phyloP scores from a whole-genome alignment of 2,888 invertebrate species.

The Cryptocephalus primarius region DNA sequence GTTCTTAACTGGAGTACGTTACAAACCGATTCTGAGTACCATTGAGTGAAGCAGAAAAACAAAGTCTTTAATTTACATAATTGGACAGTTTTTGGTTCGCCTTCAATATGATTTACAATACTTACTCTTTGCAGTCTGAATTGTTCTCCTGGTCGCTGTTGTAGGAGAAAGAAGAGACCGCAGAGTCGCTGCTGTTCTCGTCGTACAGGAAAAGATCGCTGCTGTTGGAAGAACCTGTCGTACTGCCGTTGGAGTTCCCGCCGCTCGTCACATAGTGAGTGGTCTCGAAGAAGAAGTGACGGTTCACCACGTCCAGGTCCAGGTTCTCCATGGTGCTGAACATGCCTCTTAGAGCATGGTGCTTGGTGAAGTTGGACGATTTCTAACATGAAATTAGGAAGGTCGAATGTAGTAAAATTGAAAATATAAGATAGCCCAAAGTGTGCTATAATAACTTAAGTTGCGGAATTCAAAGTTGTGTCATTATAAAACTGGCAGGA shows the following conservation, averaged over 20 bases:
- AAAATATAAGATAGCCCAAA: too few relatives aligned
- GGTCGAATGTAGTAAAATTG: too few relatives aligned
- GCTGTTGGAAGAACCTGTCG: constrained; percentile 49
- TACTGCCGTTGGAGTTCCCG: constrained; percentile 43
- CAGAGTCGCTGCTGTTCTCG: constrained; percentile 48
- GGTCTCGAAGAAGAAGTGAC: constrained; percentile 51
- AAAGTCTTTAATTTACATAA: too few relatives aligned
- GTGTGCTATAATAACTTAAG: too few relatives aligned
- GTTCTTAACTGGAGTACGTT: too few relatives aligned
- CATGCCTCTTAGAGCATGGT: constrained; percentile 30
- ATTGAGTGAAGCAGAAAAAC: too few relatives aligned
- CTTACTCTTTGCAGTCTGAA: constrained; percentile 55
- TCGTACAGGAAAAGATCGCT: constrained; percentile 62
- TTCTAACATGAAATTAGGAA: too few relatives aligned
- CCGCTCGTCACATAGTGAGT: constrained; percentile 37
- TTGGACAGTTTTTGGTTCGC: too few relatives aligned
- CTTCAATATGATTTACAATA: constrained; percentile 8
- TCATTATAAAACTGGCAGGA: too few relatives aligned
- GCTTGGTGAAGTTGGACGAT: too few relatives aligned
- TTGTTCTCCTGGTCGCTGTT: constrained; percentile 77
- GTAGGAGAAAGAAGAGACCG: constrained; percentile 57
- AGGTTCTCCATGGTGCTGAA: constrained; percentile 54
- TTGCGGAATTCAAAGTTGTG: too few relatives aligned
- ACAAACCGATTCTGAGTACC: too few relatives aligned
- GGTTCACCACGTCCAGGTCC: constrained; percentile 55